Base-by-base conservation (phyloP, 2,113 vertebrate genomes). In the Cebus imitator region DNA sequence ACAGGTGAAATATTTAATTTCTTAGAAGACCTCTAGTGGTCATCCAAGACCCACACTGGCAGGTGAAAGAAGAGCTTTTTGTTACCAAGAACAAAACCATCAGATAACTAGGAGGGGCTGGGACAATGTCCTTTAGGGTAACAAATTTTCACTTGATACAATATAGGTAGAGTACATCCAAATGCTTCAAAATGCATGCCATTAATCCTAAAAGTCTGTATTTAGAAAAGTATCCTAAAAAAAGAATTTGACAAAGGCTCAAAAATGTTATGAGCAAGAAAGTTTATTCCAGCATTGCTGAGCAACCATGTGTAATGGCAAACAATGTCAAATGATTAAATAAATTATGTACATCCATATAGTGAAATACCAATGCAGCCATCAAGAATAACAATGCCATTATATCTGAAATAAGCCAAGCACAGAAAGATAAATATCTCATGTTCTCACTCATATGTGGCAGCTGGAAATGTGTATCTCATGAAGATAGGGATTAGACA, bases 1-100 rank as follows among this genome's bases (percentile, higher is more conserved):
- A 5, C 89, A 92, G 66, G 89, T 96, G 57, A 52, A 83, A 90
- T 93, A 93, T 93, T 94, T 94, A 92, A 96, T 94, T 95, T 97
- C 91, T 75, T 96, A 85, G 37, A 87, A 91, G 72, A 97, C 76
- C 91, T 93, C 81, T 52, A 81, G 72, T 68, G 52, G 91, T 93
- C 61, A 84, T 81, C 55, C 20, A 68, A 88, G 86, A 93, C 6
- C 50, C 23, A 55, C 68, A 7, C 2, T 32, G 50, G 58, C 37
- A 18, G 72, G 20, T 61, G 93, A 97, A 96, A 86, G 73, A 52
- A 76, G 48, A 88, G 76, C 17, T 94, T 40, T 80, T 96, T 73
- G 57, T 61, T 80, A 78, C 37, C 66, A 78, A 76, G 64, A 91
- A 91, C 25, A 91, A 95, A 96, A 78, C 1, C 55, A 50, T 95